A percentile compares a stretch with the other conserved stretches of the same genome.
These are phyloP conservation scores for Sminthopsis crassicaudata DNA, from an alignment of 2,113 vertebrate genomes.

Conservation along the genomic window DNA sequence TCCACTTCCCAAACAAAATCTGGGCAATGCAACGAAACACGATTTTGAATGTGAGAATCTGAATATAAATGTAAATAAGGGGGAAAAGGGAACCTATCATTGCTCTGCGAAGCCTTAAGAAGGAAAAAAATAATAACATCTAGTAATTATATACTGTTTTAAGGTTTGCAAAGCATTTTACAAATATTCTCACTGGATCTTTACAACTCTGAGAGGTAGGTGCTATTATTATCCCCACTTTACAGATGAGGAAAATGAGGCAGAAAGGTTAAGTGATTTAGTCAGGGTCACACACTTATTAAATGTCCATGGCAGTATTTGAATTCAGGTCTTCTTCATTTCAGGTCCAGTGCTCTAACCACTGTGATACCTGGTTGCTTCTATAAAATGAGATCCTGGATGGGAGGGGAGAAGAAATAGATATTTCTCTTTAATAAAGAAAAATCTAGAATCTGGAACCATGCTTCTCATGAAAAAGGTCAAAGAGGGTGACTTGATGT, in stretches of 20 bases:
- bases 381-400: not conserved
- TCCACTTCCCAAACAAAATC: not conserved
- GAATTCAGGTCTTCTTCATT: not conserved
- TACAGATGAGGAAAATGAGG: not conserved
- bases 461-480: not conserved
- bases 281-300: not conserved
- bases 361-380: not conserved
- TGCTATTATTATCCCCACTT: not conserved
- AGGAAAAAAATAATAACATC: not conserved
- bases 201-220: not conserved
- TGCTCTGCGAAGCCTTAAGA: not conserved
- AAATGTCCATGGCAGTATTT: not conserved
- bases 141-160: not conserved
- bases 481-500: not conserved
- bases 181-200: not conserved
- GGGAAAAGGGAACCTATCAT: too few species aligned
- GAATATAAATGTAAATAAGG: too few species aligned
- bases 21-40: too few species aligned
- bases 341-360: not conserved
- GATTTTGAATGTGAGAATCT: too few species aligned
- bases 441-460: not conserved
- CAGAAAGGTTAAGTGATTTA: not conserved
- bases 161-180: not conserved
- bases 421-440: not conserved
- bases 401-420: not conserved